Evolutionary conservation across 1,140 invertebrate genomes (phyloP).

Genomic region (Ceratina australensis): DNA sequence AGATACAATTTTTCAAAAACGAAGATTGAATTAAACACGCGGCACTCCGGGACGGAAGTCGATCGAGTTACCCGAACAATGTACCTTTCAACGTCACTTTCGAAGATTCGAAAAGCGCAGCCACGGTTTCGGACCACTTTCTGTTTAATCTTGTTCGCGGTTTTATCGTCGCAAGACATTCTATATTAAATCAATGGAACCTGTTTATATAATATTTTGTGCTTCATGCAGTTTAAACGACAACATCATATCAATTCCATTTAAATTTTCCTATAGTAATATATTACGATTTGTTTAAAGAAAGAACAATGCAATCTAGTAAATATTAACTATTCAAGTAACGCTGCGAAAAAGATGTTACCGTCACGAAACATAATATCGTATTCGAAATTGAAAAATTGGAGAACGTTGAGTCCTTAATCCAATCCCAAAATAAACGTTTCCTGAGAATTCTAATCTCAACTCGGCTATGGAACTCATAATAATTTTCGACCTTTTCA

Average conservation of each 20-base stretch:
- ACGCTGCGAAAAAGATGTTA: too few relatives aligned
- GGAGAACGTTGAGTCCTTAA: slow-evolving; percentile 51
- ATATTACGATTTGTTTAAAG: too few relatives aligned
- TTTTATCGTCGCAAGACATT: not conserved
- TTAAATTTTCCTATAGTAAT: too few relatives aligned
- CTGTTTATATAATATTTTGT: too few relatives aligned
- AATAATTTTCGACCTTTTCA: slow-evolving; percentile 29
- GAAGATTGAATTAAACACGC: slow-evolving; percentile 29
- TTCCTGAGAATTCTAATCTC: slow-evolving; percentile 41
- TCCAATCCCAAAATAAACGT: slow-evolving; percentile 46
- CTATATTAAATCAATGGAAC: too few relatives aligned
- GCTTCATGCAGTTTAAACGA: too few relatives aligned
- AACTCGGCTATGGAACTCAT: slow-evolving; percentile 49
- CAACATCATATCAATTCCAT: too few relatives aligned
- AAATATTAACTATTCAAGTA: too few relatives aligned
- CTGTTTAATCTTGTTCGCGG: not conserved
- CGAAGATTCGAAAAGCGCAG: not conserved
- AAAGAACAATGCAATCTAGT: too few relatives aligned
- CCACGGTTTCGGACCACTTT: not conserved
- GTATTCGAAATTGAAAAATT: slow-evolving; percentile 32
- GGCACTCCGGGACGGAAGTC: slow-evolving; percentile 8
- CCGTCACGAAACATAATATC: too few relatives aligned
- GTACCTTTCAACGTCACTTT: slow-evolving; percentile 1
- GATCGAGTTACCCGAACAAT: slow-evolving; percentile 16
- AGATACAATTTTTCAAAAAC: not conserved